Percentiles rank a stretch among this genome's conserved stretches.
Conservation (phyloP, 2,797 vertebrate genomes). For the Sebastes itinus region DNA sequence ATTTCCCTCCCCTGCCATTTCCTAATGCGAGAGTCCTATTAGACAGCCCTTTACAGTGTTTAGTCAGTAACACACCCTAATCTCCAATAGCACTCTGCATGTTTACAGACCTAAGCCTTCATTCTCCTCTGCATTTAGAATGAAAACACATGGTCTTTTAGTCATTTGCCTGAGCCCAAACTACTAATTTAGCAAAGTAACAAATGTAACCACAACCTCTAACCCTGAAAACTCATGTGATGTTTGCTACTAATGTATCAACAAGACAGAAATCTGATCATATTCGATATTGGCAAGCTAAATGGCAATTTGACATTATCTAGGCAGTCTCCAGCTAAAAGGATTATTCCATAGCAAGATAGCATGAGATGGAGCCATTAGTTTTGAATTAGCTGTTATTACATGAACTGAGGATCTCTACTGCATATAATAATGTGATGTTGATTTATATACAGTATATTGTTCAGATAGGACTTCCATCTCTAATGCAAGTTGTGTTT, state of each 20-base stretch:
- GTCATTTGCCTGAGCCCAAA: conserved; percentile 5
- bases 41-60: background rate
- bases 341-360: background rate
- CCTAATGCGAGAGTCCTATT: background rate
- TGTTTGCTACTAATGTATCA: background rate
- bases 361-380: background rate
- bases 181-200: background rate
- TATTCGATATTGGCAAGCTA: background rate
- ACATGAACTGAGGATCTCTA: background rate
- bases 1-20: conserved; percentile 21
- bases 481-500: background rate
- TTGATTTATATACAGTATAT: background rate
- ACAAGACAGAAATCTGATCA: background rate
- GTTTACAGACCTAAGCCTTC: conserved; percentile 6
- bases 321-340: background rate
- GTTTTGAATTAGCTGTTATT: background rate
- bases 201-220: background rate
- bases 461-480: background rate
- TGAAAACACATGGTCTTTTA: conserved; percentile 20
- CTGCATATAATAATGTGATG: background rate
- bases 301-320: background rate
- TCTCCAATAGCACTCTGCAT: conserved; percentile 1
- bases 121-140: conserved; percentile 22
- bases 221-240: background rate
- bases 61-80: conserved; percentile 14